phyloP scores from a whole-genome alignment of 2,888 invertebrate species.

The Ditula angustiorana region DNA sequence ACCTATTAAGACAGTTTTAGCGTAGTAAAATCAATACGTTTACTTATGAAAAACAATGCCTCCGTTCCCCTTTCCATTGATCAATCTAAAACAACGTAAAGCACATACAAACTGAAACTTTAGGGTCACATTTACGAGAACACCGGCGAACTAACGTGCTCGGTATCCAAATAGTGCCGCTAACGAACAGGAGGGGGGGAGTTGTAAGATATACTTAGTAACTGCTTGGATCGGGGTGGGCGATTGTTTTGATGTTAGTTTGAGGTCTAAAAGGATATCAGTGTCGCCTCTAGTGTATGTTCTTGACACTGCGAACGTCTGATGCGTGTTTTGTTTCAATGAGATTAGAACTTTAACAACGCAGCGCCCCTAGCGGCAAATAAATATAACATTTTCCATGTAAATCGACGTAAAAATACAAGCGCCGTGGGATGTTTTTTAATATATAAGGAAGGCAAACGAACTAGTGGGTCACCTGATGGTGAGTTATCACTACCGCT shows the following conservation, averaged over 20 bases:
- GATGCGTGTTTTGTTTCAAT: too few relatives aligned
- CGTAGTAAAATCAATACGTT: neutral
- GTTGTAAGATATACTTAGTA: conserved; percentile 24
- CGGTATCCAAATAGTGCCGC: conserved; percentile 83
- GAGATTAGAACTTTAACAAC: too few relatives aligned
- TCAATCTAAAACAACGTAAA: conserved; percentile 62
- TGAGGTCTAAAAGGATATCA: conserved; percentile 13
- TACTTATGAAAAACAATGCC: neutral
- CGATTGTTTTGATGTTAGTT: conserved; percentile 37
- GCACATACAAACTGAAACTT: conserved; percentile 73
- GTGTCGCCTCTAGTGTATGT: neutral
- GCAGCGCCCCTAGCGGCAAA: too few relatives aligned
- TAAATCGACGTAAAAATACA: too few relatives aligned
- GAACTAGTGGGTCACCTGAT: too few relatives aligned
- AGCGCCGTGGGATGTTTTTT: too few relatives aligned
- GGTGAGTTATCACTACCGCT: too few relatives aligned
- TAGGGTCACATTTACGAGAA: conserved; percentile 76
- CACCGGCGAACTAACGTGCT: conserved; percentile 69
- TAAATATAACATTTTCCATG: too few relatives aligned
- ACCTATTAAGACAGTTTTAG: too few relatives aligned
- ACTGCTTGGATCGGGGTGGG: conserved; percentile 40
- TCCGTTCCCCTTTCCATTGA: conserved; percentile 55
- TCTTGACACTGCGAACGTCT: too few relatives aligned
- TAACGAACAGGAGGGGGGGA: conserved; percentile 69
- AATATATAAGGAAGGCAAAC: too few relatives aligned